Conservation (phyloP, 53 echinoderm and acorn worm species). For the Pentamera pediparva region DNA sequence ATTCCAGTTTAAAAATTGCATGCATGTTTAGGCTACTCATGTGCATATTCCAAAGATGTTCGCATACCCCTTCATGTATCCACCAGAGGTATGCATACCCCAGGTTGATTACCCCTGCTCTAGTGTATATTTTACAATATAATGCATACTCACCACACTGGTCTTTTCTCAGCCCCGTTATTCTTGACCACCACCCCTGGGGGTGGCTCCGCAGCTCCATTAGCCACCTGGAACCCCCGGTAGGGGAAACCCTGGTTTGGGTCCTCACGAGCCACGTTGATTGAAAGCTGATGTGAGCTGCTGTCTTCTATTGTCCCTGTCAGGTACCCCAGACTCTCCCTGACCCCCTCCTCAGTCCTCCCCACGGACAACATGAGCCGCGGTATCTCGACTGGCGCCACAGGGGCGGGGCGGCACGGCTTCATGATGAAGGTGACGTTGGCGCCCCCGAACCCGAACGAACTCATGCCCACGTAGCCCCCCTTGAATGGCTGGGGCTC, state of each 20-base stretch:
- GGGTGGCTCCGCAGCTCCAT: too few species aligned
- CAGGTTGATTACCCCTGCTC: too few species aligned
- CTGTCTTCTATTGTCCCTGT: constrained; percentile 22
- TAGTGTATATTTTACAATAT: too few species aligned
- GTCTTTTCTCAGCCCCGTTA: constrained; percentile 37
- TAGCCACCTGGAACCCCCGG: constrained; percentile 47
- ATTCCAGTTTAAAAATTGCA: too few species aligned
- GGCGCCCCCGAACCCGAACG: constrained; percentile 74
- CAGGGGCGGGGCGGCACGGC: constrained; percentile 17
- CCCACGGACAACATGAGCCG: constrained; percentile 48
- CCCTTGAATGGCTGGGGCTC: constrained; percentile 52
- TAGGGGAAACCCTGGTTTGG: constrained; percentile 49
- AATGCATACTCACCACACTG: constrained; percentile 66
- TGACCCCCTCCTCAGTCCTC: constrained; percentile 54
- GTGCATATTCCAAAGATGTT: too few species aligned
- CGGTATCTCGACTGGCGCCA: background rate
- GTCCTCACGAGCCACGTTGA: constrained; percentile 47
- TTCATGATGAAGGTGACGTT: constrained; percentile 70
- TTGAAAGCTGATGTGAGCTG: constrained; percentile 34
- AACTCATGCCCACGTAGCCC: constrained; percentile 66
- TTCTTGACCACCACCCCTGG: constrained; percentile 48
- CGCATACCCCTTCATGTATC: too few species aligned
- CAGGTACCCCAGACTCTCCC: constrained; percentile 33
- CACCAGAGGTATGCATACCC: too few species aligned
- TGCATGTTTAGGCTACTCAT: too few species aligned